Evolutionary conservation across 2,113 vertebrate genomes (phyloP).

Genomic region (Oenanthe melanoleuca): DNA sequence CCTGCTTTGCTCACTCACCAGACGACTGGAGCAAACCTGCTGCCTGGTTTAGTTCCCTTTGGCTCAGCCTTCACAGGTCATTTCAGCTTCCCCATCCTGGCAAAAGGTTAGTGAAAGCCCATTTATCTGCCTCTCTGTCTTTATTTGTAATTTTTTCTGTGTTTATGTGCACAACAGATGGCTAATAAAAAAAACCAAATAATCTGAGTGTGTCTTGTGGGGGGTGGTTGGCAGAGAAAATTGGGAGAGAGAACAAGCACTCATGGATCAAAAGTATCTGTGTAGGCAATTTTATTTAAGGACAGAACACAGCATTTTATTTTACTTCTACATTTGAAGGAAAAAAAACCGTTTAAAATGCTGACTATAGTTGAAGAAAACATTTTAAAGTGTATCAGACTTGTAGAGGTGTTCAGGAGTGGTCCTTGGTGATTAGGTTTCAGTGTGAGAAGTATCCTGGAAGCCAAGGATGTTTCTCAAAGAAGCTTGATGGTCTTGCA

Average conservation of each 20-base stretch:
- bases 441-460: constrained; percentile 11
- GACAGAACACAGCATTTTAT: neutral
- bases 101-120: constrained; percentile 40
- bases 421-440: constrained; percentile 17
- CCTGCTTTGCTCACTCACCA: neutral
- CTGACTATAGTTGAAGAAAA: constrained; percentile 9
- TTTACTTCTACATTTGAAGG: neutral
- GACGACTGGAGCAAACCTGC: neutral
- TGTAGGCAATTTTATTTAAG: constrained; percentile 15
- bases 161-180: neutral
- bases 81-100: neutral
- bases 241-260: neutral
- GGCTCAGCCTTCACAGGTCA: neutral
- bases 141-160: neutral
- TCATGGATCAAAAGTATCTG: neutral
- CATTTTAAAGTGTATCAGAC: constrained; percentile 19
- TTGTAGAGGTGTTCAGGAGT: neutral
- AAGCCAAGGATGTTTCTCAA: constrained; percentile 1
- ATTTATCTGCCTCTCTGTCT: neutral
- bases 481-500: constrained; percentile 29
- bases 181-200: neutral
- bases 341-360: constrained; percentile 1
- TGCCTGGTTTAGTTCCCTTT: neutral
- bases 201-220: neutral
- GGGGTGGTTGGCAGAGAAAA: neutral